These are phyloP conservation scores for Limnodromus scolopaceus DNA, from an alignment of 2,797 vertebrate species.

Conservation along the genomic window DNA sequence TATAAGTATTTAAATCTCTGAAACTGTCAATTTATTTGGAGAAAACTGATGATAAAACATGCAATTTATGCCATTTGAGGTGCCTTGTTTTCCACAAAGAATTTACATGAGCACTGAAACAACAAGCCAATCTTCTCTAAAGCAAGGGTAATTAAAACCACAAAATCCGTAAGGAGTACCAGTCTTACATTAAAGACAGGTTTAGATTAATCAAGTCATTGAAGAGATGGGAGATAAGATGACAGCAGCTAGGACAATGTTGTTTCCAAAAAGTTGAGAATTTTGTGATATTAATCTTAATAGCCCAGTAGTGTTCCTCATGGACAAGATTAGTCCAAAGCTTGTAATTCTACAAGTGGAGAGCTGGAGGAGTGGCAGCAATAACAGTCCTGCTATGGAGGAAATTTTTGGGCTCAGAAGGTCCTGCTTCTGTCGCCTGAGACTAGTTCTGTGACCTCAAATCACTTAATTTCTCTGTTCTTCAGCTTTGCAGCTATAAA, in stretches of 20 bases:
- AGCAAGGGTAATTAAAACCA: neutral
- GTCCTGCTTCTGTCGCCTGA: neutral
- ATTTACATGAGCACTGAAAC: neutral
- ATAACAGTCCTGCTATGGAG: neutral
- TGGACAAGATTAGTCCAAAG: neutral
- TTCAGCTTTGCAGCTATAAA: neutral
- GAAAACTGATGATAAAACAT: neutral
- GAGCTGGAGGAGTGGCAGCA: neutral
- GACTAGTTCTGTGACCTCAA: neutral
- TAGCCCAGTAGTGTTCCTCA: neutral
- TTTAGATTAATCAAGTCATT: neutral
- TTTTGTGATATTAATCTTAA: neutral
- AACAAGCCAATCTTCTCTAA: neutral
- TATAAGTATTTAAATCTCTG: neutral
- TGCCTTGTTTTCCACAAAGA: neutral
- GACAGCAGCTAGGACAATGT: neutral
- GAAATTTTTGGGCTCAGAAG: neutral
- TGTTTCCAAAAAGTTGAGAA: neutral
- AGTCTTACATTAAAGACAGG: neutral
- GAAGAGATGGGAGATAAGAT: neutral
- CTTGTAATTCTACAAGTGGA: neutral
- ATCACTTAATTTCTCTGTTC: neutral
- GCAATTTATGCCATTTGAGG: neutral
- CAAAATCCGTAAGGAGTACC: neutral
- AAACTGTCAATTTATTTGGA: neutral